A percentile compares a stretch with the other conserved stretches of the same genome.
phyloP scores from a whole-genome alignment of 64 coral and sea anemone genomes.

The Montipora foliosa region DNA sequence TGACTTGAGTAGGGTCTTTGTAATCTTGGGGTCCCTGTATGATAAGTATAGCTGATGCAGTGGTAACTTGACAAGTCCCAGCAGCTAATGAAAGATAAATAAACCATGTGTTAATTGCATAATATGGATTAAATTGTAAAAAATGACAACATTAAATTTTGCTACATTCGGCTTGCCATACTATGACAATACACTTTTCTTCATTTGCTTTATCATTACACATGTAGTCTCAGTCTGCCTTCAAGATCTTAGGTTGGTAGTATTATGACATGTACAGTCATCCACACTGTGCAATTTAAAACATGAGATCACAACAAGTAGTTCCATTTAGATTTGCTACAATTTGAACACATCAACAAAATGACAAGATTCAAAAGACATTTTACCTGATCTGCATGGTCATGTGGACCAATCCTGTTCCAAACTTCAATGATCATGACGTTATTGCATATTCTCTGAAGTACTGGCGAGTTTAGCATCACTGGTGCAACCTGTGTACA shows the following conservation, averaged over 20 bases:
- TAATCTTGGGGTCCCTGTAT: constrained; percentile 86
- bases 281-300: no score
- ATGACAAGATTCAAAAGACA: neutral
- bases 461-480: constrained; percentile 77
- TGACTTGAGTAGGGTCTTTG: constrained; percentile 92
- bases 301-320: neutral
- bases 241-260: no score
- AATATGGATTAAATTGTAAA: no score
- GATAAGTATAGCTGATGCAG: constrained; percentile 97
- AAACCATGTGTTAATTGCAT: neutral
- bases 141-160: no score
- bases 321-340: neutral
- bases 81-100: constrained; percentile 70
- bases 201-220: neutral
- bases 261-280: neutral
- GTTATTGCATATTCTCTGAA: constrained; percentile 90
- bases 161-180: no score
- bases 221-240: no score
- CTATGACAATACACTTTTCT: neutral
- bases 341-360: no score
- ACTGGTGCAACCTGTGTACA: constrained; percentile 78
- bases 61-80: constrained; percentile 93
- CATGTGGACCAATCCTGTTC: constrained; percentile 70
- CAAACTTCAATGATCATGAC: constrained; percentile 93
- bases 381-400: constrained; percentile 20